Conservation (phyloP, 1,140 invertebrate genomes). For the Drosophila punjabiensis region DNA sequence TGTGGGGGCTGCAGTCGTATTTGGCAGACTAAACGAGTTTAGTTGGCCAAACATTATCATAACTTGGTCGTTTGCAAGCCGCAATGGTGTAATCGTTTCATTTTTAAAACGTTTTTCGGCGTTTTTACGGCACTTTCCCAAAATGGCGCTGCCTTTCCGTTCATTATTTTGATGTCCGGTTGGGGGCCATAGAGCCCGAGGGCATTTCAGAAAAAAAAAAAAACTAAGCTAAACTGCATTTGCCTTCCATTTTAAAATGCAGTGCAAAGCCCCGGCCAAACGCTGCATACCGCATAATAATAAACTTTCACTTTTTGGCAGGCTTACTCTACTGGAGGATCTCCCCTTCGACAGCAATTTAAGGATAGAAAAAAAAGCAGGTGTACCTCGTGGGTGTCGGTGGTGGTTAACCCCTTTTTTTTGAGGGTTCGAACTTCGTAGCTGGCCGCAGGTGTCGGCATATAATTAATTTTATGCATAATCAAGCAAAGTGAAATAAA, state of each 20-base stretch:
- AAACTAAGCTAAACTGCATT: conserved; percentile 9
- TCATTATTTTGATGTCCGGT: conserved; percentile 80
- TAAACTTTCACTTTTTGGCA: conserved; percentile 66
- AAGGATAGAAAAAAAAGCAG: conserved; percentile 2
- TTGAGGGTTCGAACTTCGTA: not conserved
- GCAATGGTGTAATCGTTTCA: conserved; percentile 82
- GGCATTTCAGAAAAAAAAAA: not conserved
- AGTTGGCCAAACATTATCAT: conserved; percentile 83
- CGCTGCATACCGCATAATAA: conserved; percentile 72
- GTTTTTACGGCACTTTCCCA: conserved; percentile 56
- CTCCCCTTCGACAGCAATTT: conserved; percentile 51
- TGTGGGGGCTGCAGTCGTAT: conserved; percentile 26
- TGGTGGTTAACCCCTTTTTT: conserved; percentile 57
- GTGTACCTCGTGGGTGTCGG: not conserved
- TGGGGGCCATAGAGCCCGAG: conserved; percentile 13
- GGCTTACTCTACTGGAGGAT: conserved; percentile 10
- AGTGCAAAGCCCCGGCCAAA: conserved; percentile 14
- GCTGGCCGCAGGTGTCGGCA: conserved; percentile 53
- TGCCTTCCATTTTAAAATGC: conserved; percentile 38
- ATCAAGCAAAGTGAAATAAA: conserved; percentile 72
- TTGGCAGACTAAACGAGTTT: conserved; percentile 79
- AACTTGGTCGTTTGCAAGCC: conserved; percentile 82
- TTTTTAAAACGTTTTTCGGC: conserved; percentile 80
- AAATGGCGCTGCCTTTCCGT: conserved; percentile 69
- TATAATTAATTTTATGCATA: conserved; percentile 76